Evolutionary conservation across 2,888 invertebrate species (phyloP).

Genomic region (Dolomedes plantarius): DNA sequence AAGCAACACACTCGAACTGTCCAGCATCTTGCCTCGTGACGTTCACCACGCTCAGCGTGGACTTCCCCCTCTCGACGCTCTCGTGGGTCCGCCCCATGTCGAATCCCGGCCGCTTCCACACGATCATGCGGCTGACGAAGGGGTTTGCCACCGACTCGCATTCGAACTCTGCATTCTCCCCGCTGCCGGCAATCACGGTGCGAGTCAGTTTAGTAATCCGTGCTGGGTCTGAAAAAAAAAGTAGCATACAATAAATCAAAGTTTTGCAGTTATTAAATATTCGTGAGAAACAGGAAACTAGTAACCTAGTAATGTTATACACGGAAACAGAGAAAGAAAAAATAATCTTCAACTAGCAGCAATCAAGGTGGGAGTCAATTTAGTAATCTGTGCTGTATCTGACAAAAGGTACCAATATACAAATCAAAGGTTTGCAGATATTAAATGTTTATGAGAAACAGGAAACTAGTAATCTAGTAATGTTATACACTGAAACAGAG

Average conservation of each 20-base stretch:
- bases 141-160: conserved; percentile 93
- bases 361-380: no score
- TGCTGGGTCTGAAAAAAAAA: conserved; percentile 85
- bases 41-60: conserved; percentile 81
- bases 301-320: no score
- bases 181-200: conserved; percentile 85
- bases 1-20: conserved; percentile 89
- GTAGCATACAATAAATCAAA: not conserved
- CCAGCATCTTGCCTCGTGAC: conserved; percentile 91
- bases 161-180: conserved; percentile 87
- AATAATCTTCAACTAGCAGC: no score
- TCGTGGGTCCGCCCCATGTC: conserved; percentile 78
- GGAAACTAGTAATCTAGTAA: no score
- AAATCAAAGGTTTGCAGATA: no score
- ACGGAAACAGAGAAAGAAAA: no score
- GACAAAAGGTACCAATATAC: no score
- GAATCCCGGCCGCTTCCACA: conserved; percentile 85
- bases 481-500: no score
- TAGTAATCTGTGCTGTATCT: no score
- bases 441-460: no score
- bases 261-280: no score
- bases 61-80: conserved; percentile 76
- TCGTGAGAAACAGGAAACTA: no score
- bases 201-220: conserved; percentile 86
- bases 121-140: conserved; percentile 86